These are phyloP conservation scores for Poeciliopsis retropinna DNA, from an alignment of 2,113 vertebrate species.

Conservation along the genomic window DNA sequence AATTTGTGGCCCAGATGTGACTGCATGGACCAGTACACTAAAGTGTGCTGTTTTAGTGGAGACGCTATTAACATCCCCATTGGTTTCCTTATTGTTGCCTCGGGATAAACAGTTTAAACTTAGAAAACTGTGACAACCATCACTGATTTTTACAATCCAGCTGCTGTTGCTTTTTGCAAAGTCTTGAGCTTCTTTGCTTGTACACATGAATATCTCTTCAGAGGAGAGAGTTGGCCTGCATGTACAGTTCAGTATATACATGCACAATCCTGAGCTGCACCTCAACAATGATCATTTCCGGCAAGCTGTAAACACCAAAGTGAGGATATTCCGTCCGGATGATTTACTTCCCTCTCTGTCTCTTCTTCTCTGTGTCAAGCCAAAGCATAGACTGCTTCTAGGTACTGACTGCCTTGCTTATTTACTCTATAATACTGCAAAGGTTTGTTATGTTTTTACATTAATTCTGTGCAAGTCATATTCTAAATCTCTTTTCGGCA, in stretches of 20 bases:
- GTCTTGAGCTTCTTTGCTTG: constrained; percentile 5
- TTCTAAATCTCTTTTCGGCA: neutral
- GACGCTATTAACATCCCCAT: constrained; percentile 37
- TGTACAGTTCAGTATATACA: neutral
- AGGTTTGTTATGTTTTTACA: neutral
- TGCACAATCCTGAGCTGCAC: neutral
- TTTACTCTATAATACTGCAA: neutral
- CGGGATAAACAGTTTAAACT: constrained; percentile 14
- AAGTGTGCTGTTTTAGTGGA: constrained; percentile 33
- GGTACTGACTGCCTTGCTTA: neutral
- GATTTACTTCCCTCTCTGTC: constrained; percentile 23
- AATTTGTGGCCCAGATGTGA: constrained; percentile 45
- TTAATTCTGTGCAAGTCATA: neutral
- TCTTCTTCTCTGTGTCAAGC: constrained; percentile 5
- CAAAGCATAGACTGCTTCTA: constrained; percentile 1
- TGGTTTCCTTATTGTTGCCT: constrained; percentile 28
- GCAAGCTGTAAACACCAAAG: constrained; percentile 53
- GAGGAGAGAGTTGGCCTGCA: neutral
- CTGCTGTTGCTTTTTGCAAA: constrained; percentile 20
- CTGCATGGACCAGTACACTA: constrained; percentile 44
- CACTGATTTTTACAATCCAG: constrained; percentile 35
- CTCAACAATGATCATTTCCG: constrained; percentile 27
- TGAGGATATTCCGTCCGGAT: constrained; percentile 30
- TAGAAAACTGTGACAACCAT: constrained; percentile 12
- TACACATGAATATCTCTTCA: neutral